Percentiles rank a stretch among this genome's conserved stretches.
These are phyloP conservation scores for Spilarctia lutea DNA, from an alignment of 2,888 invertebrate species.

Conservation along the genomic window DNA sequence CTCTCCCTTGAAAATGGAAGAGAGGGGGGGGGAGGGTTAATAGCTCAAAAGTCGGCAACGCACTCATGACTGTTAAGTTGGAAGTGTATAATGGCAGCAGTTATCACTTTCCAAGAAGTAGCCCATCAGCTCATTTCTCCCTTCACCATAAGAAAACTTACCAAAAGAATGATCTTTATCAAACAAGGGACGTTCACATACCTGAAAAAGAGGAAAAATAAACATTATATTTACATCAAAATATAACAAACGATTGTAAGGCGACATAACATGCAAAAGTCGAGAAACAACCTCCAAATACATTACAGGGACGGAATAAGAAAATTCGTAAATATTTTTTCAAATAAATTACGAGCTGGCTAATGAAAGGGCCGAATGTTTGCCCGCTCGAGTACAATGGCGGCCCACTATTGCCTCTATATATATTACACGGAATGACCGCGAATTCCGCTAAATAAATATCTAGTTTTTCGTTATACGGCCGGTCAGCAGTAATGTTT, in stretches of 20 bases:
- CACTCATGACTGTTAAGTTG: neutral
- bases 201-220: conserved; percentile 62
- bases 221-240: conserved; percentile 37
- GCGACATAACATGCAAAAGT: conserved; percentile 54
- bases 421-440: conserved; percentile 67
- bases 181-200: conserved; percentile 58
- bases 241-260: conserved; percentile 39
- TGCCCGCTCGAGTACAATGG: conserved; percentile 45
- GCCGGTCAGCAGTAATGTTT: conserved; percentile 44
- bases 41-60: neutral
- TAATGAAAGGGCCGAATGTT: conserved; percentile 63
- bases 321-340: conserved; percentile 58
- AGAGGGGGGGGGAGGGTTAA: neutral
- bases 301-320: conserved; percentile 48
- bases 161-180: conserved; percentile 17
- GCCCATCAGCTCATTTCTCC: neutral
- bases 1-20: no score
- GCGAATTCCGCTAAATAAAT: conserved; percentile 67
- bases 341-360: conserved; percentile 61
- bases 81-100: neutral
- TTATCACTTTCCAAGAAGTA: neutral
- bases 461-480: conserved; percentile 51
- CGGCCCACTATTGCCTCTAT: conserved; percentile 60
- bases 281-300: conserved; percentile 39
- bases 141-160: conserved; percentile 30